Percentiles rank a stretch among this genome's conserved stretches.
These are phyloP conservation scores for Halictus rubicundus DNA, from an alignment of 1,140 invertebrate species.

Conservation along the genomic window DNA sequence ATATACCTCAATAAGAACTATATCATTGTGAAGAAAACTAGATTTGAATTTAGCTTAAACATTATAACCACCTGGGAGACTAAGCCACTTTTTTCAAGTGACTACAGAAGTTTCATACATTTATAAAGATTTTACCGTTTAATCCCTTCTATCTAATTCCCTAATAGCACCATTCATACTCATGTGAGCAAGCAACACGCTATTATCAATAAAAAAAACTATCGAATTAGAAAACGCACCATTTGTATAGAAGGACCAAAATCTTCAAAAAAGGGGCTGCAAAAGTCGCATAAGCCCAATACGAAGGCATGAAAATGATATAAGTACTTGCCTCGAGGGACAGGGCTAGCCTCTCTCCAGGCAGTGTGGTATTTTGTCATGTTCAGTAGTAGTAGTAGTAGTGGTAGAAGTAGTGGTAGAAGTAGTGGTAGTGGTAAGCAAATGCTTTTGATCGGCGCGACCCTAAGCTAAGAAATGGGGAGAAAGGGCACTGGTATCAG, in stretches of 20 bases:
- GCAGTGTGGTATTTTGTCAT: slow-evolving; percentile 81
- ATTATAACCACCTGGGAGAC: background rate
- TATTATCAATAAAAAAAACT: slow-evolving; percentile 60
- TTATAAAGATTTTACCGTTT: background rate
- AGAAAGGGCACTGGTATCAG: slow-evolving; percentile 81
- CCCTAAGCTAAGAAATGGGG: slow-evolving; percentile 81
- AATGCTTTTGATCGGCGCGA: slow-evolving; percentile 81
- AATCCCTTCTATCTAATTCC: slow-evolving; percentile 2
- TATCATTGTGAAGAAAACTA: background rate
- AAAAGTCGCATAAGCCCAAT: slow-evolving; percentile 75
- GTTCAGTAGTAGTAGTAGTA: slow-evolving; percentile 81
- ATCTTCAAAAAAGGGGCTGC: slow-evolving; percentile 69
- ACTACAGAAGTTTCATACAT: slow-evolving; percentile 5
- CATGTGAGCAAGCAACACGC: slow-evolving; percentile 65
- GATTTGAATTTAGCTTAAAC: background rate
- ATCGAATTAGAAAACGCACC: slow-evolving; percentile 63
- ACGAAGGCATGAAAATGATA: slow-evolving; percentile 74
- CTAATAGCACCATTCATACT: slow-evolving; percentile 18
- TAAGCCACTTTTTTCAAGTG: slow-evolving; percentile 6
- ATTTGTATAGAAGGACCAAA: slow-evolving; percentile 61
- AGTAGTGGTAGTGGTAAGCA: slow-evolving; percentile 80
- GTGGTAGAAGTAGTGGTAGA: slow-evolving; percentile 77
- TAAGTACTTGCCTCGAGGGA: slow-evolving; percentile 81
- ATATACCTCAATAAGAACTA: background rate
- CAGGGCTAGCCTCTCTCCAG: slow-evolving; percentile 80